Percentiles rank a stretch among this genome's conserved stretches.
phyloP scores from a whole-genome alignment of 92 coral and sea anemone genomes.

The Zoanthus sociatus region DNA sequence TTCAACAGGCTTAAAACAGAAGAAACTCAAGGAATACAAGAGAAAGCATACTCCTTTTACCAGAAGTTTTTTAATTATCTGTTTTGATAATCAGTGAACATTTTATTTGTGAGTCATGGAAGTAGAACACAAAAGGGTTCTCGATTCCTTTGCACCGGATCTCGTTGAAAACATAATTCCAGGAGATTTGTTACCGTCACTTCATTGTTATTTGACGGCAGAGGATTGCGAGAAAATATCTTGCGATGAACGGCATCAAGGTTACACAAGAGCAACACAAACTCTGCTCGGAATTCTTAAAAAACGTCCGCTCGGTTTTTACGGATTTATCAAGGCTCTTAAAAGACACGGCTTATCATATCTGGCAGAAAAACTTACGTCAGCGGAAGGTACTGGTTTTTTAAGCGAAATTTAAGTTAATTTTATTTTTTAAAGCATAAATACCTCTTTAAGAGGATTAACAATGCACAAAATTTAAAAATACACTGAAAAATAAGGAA shows the following conservation, averaged over 20 bases:
- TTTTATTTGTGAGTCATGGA: not conserved
- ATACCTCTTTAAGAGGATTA: too few species aligned
- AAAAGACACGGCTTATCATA: not conserved
- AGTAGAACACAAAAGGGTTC: not conserved
- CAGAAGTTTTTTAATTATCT: not conserved
- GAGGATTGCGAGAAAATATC: constrained; percentile 29
- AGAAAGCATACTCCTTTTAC: not conserved
- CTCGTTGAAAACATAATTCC: constrained; percentile 14
- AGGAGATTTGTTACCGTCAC: constrained; percentile 28
- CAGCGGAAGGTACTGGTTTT: not conserved
- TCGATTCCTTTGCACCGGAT: not conserved
- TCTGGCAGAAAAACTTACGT: not conserved
- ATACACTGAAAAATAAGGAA: too few species aligned
- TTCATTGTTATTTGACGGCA: constrained; percentile 13
- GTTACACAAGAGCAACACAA: constrained; percentile 11
- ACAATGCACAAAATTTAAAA: too few species aligned
- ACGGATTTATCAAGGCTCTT: constrained; percentile 15
- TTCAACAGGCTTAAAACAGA: too few species aligned
- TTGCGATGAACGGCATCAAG: constrained; percentile 26
- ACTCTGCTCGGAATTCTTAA: constrained; percentile 11
- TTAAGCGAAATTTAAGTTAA: not conserved
- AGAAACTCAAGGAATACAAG: too few species aligned
- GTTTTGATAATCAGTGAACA: not conserved
- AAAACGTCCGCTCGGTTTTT: constrained; percentile 23
- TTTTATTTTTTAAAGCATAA: not conserved